phyloP scores from a whole-genome alignment of 1,140 invertebrate species.

The Tetragonula clypearis region DNA sequence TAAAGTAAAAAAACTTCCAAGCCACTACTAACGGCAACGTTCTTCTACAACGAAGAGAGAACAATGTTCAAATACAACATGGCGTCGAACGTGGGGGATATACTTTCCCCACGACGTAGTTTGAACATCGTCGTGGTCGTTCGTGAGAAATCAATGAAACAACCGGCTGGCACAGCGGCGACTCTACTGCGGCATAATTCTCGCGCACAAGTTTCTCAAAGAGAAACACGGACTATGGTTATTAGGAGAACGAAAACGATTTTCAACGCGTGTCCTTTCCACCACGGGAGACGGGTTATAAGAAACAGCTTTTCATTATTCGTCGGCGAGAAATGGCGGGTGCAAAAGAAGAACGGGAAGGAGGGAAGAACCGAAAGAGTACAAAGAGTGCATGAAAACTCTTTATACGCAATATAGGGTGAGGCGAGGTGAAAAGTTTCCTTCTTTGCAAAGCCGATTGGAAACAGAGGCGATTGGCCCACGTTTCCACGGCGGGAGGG shows the following conservation, averaged over 20 bases:
- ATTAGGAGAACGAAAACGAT: neutral
- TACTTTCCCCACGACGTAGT: too few species aligned
- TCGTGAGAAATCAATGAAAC: too few species aligned
- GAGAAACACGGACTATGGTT: neutral
- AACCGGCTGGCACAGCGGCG: too few species aligned
- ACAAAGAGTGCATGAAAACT: neutral
- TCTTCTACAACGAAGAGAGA: too few species aligned
- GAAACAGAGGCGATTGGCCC: conserved; percentile 29
- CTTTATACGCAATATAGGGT: too few species aligned
- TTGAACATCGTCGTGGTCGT: too few species aligned
- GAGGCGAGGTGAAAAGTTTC: neutral
- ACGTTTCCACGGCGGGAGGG: neutral
- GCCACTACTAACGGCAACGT: too few species aligned
- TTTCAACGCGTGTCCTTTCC: neutral
- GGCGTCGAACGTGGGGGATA: too few species aligned
- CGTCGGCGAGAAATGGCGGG: neutral
- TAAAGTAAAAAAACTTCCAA: too few species aligned
- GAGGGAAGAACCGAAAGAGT: neutral
- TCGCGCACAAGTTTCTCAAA: neutral
- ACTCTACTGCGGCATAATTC: neutral
- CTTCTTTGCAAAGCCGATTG: neutral
- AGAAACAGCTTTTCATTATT: neutral
- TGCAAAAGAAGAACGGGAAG: neutral
- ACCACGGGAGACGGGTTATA: neutral
- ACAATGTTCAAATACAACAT: too few species aligned